Evolutionary conservation across 2,113 vertebrate species (phyloP).

Genomic region (Cephalophus harveyi): DNA sequence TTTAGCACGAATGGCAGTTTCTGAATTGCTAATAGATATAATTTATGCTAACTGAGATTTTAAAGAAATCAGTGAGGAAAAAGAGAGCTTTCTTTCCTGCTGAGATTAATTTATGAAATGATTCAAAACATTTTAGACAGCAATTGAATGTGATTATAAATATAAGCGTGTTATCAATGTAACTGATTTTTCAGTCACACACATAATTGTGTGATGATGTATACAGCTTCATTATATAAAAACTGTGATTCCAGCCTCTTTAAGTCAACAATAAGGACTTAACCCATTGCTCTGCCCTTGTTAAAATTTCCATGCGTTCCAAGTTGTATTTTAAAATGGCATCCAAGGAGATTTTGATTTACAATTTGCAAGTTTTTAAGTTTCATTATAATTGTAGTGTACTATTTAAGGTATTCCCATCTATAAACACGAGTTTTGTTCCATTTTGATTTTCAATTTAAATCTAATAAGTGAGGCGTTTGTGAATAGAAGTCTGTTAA

Average conservation of each 20-base stretch:
- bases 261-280: not conserved
- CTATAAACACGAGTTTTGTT: not conserved
- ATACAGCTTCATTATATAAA: not conserved
- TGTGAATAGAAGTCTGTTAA: not conserved
- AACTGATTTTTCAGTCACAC: slow-evolving; percentile 4
- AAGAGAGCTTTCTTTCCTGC: slow-evolving; percentile 70
- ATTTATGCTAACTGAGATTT: slow-evolving; percentile 76
- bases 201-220: not conserved
- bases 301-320: not conserved
- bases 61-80: slow-evolving; percentile 70
- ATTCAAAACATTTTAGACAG: slow-evolving; percentile 72
- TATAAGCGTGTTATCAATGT: slow-evolving; percentile 32
- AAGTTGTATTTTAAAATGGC: not conserved
- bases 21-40: slow-evolving; percentile 75
- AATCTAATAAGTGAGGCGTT: slow-evolving; percentile 5
- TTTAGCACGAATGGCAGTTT: slow-evolving; percentile 71
- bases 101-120: slow-evolving; percentile 77
- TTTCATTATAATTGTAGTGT: not conserved
- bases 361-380: not conserved
- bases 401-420: not conserved
- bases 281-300: not conserved
- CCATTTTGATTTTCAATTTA: slow-evolving; percentile 3
- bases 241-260: not conserved
- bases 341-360: not conserved
- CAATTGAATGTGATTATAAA: slow-evolving; percentile 68